phyloP scores from a whole-genome alignment of 2,797 vertebrate genomes.

The Labroides dimidiatus region DNA sequence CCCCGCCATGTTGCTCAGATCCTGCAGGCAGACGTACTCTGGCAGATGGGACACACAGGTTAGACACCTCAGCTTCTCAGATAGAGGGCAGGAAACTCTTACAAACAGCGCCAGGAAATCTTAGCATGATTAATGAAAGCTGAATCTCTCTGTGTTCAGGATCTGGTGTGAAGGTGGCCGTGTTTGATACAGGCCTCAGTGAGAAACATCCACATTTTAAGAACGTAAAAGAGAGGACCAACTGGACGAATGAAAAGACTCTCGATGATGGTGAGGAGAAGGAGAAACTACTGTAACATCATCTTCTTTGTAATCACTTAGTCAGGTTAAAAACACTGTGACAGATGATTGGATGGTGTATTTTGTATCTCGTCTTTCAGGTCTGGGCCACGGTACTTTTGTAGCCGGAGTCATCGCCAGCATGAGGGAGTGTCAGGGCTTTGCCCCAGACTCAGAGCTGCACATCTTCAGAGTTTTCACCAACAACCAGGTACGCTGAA shows the following conservation, averaged over 20 bases:
- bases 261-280: constrained; percentile 93
- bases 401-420: constrained; percentile 99
- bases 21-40: constrained; percentile 96
- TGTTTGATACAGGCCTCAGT: constrained; percentile 98
- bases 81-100: not conserved
- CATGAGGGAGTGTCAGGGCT: constrained; percentile 99
- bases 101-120: not conserved
- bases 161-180: constrained; percentile 96
- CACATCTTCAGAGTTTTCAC: constrained; percentile 99
- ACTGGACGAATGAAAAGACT: constrained; percentile 99
- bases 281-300: constrained; percentile 20
- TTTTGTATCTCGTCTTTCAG: constrained; percentile 70
- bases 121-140: no score
- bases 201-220: constrained; percentile 99
- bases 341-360: no score
- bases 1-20: constrained; percentile 98
- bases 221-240: constrained; percentile 98
- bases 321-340: no score
- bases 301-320: no score
- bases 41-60: constrained; percentile 99
- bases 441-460: constrained; percentile 97
- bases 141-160: constrained; percentile 75
- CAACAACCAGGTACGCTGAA: constrained; percentile 92
- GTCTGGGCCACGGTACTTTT: constrained; percentile 97
- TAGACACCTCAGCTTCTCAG: constrained; percentile 1